Conservation (phyloP, 2,797 vertebrate species). For the Myiotriccus ornatus region DNA sequence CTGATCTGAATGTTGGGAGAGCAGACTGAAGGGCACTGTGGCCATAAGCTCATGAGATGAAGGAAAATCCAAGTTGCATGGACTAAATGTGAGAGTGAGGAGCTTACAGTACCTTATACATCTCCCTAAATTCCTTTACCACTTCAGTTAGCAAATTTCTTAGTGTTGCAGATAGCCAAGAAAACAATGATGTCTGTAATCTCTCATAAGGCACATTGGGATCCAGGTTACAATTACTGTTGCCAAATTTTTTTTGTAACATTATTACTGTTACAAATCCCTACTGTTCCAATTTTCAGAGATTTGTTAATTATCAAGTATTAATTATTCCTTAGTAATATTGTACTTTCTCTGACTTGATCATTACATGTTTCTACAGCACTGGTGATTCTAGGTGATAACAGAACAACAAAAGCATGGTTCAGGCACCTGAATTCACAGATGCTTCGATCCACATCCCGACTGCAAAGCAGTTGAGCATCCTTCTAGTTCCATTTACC, state of each 20-base stretch:
- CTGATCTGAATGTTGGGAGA: not conserved
- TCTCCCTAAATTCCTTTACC: not conserved
- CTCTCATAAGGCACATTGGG: not conserved
- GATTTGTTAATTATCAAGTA: not conserved
- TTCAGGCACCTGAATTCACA: not conserved
- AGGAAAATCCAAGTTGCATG: not conserved
- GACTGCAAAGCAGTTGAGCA: not conserved
- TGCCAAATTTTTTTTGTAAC: not conserved
- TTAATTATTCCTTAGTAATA: not conserved
- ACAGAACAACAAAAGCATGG: not conserved
- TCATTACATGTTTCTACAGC: not conserved
- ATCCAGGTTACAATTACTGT: not conserved
- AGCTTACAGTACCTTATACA: not conserved
- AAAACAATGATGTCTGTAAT: not conserved
- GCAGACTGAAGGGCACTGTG: not conserved
- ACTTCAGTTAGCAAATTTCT: not conserved
- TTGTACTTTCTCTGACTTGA: not conserved
- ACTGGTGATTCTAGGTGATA: not conserved
- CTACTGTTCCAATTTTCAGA: not conserved
- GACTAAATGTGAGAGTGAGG: not conserved
- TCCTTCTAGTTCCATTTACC: not conserved
- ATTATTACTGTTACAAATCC: not conserved
- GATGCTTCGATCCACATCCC: not conserved
- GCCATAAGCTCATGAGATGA: not conserved
- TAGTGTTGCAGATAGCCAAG: not conserved